Percentiles rank a stretch among this genome's conserved stretches.
Conservation (phyloP, 2,113 vertebrate species). For the Petroica traversi region DNA sequence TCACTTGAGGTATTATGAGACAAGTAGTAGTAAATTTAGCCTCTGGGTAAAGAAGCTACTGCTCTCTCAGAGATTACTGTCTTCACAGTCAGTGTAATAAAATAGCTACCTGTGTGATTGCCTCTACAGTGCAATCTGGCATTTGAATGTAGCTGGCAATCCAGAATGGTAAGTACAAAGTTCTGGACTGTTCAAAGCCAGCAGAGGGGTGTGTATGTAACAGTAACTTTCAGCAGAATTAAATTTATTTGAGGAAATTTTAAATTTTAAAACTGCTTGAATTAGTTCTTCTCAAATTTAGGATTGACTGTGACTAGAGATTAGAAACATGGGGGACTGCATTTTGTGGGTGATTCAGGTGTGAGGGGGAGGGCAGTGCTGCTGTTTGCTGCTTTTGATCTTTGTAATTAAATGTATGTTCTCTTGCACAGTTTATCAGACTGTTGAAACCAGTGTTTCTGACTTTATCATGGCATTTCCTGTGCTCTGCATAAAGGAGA, state of each 20-base stretch:
- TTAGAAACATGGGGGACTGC: neutral
- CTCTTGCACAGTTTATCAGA: neutral
- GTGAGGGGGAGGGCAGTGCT: neutral
- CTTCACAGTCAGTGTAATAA: neutral
- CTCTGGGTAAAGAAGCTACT: neutral
- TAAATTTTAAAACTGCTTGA: neutral
- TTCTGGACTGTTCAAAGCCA: neutral
- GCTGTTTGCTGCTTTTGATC: neutral
- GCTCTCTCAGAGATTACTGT: neutral
- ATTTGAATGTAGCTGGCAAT: neutral
- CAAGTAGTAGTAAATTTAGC: neutral
- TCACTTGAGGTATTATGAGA: slow-evolving; percentile 10
- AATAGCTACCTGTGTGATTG: neutral
- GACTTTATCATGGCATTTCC: neutral
- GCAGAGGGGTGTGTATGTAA: neutral
- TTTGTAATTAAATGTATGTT: neutral
- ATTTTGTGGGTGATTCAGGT: neutral
- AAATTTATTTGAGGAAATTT: neutral
- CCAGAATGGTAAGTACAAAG: neutral
- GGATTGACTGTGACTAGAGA: neutral
- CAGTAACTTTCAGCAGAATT: neutral
- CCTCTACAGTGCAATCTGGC: neutral
- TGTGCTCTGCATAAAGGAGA: neutral
- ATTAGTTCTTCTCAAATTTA: neutral
- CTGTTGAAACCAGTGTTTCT: neutral